Evolutionary conservation across 2,888 invertebrate genomes (phyloP).

Genomic region (Entomobrya multifasciata): DNA sequence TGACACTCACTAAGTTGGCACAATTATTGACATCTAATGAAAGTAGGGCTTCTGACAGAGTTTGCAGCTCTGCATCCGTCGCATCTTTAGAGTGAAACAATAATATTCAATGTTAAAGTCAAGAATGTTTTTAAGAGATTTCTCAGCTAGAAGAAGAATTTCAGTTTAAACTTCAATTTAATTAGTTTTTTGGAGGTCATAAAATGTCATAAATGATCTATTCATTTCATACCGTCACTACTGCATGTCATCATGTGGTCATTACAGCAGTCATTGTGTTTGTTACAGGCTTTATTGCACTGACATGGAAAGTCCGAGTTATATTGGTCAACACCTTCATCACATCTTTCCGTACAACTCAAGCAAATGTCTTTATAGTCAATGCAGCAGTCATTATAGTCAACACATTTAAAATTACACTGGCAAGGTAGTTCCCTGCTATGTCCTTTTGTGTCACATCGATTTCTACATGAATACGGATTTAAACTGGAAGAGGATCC

Average conservation of each 20-base stretch:
- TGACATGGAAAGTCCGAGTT: conserved; percentile 75
- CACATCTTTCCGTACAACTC: conserved; percentile 72
- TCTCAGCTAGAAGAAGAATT: too few relatives aligned
- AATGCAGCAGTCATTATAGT: conserved; percentile 76
- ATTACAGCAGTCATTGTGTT: conserved; percentile 75
- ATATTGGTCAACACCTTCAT: conserved; percentile 39
- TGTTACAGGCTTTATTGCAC: conserved; percentile 74
- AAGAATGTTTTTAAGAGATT: background rate
- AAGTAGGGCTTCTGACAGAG: conserved; percentile 87
- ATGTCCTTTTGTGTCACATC: conserved; percentile 60
- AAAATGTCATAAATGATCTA: too few relatives aligned
- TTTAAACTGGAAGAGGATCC: background rate
- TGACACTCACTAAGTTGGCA: conserved; percentile 86
- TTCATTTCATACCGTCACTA: conserved; percentile 31
- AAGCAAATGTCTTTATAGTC: conserved; percentile 74
- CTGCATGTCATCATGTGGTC: conserved; percentile 68
- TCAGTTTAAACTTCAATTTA: too few relatives aligned
- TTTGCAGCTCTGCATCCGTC: conserved; percentile 86
- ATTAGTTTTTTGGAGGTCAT: too few relatives aligned
- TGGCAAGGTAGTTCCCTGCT: conserved; percentile 70
- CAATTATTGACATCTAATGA: conserved; percentile 87
- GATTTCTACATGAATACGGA: conserved; percentile 48
- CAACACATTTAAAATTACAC: conserved; percentile 75
- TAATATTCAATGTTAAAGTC: conserved; percentile 11
- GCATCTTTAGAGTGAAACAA: conserved; percentile 80